phyloP scores from a whole-genome alignment of 2,797 vertebrate genomes.

The Synaphobranchus kaupii region DNA sequence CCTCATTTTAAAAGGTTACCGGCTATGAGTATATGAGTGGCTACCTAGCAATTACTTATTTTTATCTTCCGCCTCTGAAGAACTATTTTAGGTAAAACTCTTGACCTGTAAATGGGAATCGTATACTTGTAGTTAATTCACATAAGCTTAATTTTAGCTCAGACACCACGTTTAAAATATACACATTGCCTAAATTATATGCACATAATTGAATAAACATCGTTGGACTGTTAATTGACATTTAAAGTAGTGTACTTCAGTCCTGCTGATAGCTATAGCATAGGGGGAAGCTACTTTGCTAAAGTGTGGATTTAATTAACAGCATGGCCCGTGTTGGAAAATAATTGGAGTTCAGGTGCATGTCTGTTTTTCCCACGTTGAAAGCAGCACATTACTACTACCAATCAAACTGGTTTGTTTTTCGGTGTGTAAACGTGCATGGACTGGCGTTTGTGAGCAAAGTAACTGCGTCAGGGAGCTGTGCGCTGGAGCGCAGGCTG shows the following conservation, averaged over 20 bases:
- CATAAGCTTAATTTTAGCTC: not conserved
- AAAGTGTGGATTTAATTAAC: not conserved
- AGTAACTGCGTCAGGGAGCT: not conserved
- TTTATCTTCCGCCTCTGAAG: not conserved
- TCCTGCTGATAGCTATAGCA: not conserved
- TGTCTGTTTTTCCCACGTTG: not conserved
- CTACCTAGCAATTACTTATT: not conserved
- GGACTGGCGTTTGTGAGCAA: not conserved
- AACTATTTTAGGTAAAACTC: not conserved
- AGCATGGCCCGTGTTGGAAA: not conserved
- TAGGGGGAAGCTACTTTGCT: not conserved
- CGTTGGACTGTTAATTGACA: not conserved
- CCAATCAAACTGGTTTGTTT: not conserved
- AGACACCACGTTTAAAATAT: not conserved
- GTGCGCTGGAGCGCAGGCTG: not conserved
- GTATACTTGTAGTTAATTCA: not conserved
- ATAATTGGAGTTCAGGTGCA: not conserved
- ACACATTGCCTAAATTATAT: not conserved
- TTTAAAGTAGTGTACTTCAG: not conserved
- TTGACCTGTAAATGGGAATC: not conserved
- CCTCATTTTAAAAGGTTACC: not conserved
- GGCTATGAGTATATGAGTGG: not conserved
- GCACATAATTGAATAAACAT: not conserved
- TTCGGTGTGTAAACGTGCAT: not conserved
- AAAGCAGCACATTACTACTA: not conserved